Base-by-base conservation (phyloP, 1,140 invertebrate genomes). In the Euwallacea fornicatus region DNA sequence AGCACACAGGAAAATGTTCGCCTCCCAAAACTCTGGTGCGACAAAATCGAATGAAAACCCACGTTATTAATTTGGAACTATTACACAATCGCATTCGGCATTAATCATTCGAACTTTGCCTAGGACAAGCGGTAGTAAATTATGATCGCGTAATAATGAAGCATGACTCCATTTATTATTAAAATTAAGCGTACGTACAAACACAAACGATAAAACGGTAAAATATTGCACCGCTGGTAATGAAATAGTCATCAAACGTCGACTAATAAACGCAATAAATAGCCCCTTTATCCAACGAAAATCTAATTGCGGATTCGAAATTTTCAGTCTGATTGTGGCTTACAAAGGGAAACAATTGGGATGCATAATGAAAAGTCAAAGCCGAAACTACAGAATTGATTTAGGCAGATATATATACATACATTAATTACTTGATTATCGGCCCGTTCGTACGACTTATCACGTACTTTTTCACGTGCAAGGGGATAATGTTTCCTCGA, bases 211-310 rank as follows among this genome's bases (percentile, higher is more conserved):
- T 42, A 15, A 43, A 61, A 42, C 59, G 59, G 59, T 61, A 61
- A 61, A 61, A 42, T 61, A 61, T 61, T 61, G 43, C 43, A 42
- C 13, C 33, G 15, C 59, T 43, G 33, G 59, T 61, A 61, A 61
- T 61, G 41, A 61, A 61, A 61, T 42, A 61, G 59, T 61, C 59
- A 41, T 61, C 59, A 61, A 61, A 61, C 33, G 59, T 43, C 33
- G 43, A 43, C 33, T 43, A 61, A 61, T 42, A 61, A 61, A 61
- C 59, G 11, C 42, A 61, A 61, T 61, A 61, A 43, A 61, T 61
- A 8, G 43, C 15, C 59, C 10, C 42, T 61, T 61, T 61, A 61
- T 61, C 59, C 13, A 61, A 61, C 43, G 59, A 21, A 61, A 61
- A 61, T 61, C 59, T 42, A 61, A 61, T 61, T 61, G 41, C 41